Base-by-base conservation (phyloP, 2,113 vertebrate species). In the Cryptotis parvus region DNA sequence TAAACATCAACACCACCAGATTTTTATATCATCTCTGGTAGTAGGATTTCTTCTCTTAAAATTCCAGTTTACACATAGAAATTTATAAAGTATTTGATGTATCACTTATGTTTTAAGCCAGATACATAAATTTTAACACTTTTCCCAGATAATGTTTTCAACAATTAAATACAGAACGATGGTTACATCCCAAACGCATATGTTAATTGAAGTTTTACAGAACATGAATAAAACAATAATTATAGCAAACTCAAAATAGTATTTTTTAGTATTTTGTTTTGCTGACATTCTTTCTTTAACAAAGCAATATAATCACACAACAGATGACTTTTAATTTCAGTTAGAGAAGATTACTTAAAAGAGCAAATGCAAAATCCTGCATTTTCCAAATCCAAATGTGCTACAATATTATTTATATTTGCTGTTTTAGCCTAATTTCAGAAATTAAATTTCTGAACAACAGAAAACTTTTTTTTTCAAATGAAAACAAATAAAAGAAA, bases 381-480 rank as follows among this genome's bases (percentile, higher is more conserved):
- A 9, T 75, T 45, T 66, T 68, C 24, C 22, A 75, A 77, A 84
- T 6, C 24, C 12, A 88, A 35, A 43, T 6, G 10, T 61, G 11
- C 18, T 84, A 2, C 9, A 66, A 37, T 76, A 29, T 55, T 75
- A 83, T 43, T 1, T 22, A 69, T 26, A 90, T 9, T 12, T 77
- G 27, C 24, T 29, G 0, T 61, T 81, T 78, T 87, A 3, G 72
- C 9, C 31, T 80, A 87, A 66, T 73, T 92, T 52, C 52, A 90
- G 45, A 73, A 77, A 84, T n/a, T n/a, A n/a, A n/a, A n/a, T n/a
- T n/a, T n/a, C n/a, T 80, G 65, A 76, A 49, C 65, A 91, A 78
- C 22, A 12, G 26, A 87, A 49, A 81, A 68, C 11, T 45, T 49
- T 49, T 70, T 84, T 74, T 90, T 74, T 75, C 9, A 58, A 76